Percentiles rank a stretch among this genome's conserved stretches.
phyloP scores from a whole-genome alignment of 2,888 invertebrate species.

The Dryomyza anilis region DNA sequence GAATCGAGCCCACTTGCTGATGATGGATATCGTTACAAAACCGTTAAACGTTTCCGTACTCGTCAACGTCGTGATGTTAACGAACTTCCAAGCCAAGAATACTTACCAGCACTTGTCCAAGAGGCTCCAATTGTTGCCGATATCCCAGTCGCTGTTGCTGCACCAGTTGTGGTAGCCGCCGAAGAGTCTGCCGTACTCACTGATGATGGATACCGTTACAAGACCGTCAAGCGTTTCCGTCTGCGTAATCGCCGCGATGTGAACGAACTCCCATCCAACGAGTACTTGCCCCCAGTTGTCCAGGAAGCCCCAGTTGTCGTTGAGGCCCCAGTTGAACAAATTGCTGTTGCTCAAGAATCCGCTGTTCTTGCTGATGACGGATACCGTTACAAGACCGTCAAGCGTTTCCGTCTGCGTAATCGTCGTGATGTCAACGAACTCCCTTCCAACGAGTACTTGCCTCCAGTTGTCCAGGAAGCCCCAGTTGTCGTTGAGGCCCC shows the following conservation, averaged over 20 bases:
- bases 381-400: conserved; percentile 39
- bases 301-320: conserved; percentile 28
- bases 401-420: conserved; percentile 41
- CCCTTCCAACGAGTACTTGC: conserved; percentile 37
- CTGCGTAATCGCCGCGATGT: conserved; percentile 35
- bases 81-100: conserved; percentile 33
- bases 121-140: conserved; percentile 25
- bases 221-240: conserved; percentile 33
- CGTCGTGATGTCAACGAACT: conserved; percentile 40
- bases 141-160: conserved; percentile 20
- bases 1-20: conserved; percentile 31
- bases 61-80: conserved; percentile 40
- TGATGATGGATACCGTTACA: conserved; percentile 37
- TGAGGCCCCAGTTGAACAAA: conserved; percentile 10
- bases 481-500: conserved; percentile 25
- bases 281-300: conserved; percentile 30
- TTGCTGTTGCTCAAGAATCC: conserved; percentile 24
- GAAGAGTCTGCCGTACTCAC: conserved; percentile 30
- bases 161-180: background rate
- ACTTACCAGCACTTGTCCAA: conserved; percentile 27
- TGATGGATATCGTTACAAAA: conserved; percentile 42
- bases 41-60: conserved; percentile 36
- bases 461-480: conserved; percentile 33
- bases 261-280: conserved; percentile 31
- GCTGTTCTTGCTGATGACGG: conserved; percentile 35